Evolutionary conservation across 2,797 vertebrate genomes (phyloP), one percentile per base, ranked within the genome.

Genomic region (Sebastes taczanowskii): DNA sequence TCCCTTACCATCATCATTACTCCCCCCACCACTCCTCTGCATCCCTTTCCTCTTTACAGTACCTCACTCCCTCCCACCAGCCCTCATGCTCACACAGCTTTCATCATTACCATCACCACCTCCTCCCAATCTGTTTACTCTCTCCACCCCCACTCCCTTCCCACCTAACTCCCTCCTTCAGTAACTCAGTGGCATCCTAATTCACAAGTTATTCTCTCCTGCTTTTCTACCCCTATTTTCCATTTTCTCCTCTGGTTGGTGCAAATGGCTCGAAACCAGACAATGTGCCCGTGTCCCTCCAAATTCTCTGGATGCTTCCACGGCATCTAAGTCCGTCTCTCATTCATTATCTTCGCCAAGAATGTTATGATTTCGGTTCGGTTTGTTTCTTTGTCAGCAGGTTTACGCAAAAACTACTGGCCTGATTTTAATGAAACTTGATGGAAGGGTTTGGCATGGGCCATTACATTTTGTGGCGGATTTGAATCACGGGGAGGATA

Each of bases 61-160:
- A 80, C 80, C 81, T 82, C 77, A 72, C 79, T 78, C 66, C 77
- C 76, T 85, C 86, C 76, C 83, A 83, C 82, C 71, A 83, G 74
- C 85, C 77, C 71, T 68, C 65, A 61, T 16, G 14, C 84, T 88
- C 86, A 81, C 88, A 83, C 77, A 82, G 85, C 86, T 91, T 90
- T 92, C 91, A 90, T 90, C 88, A 92, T 93, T 88, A 92, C 82
- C 87, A 84, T 89, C 91, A 86, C 87, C 81, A 90, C 89, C 89
- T 88, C 88, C 89, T 92, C 74, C 86, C 85, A 83, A 83, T 89
- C 86, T 93, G 91, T 93, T 93, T 91, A 91, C 81, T 83, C 74
- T 86, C 80, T 88, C 86, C 83, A 78, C 80, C 81, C 75, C 73
- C 78, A 49, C 56, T 86, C 75, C 77, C 71, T 81, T 61, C 78